phyloP scores from a whole-genome alignment of 2,113 vertebrate species.

The Typhlomys cinereus region DNA sequence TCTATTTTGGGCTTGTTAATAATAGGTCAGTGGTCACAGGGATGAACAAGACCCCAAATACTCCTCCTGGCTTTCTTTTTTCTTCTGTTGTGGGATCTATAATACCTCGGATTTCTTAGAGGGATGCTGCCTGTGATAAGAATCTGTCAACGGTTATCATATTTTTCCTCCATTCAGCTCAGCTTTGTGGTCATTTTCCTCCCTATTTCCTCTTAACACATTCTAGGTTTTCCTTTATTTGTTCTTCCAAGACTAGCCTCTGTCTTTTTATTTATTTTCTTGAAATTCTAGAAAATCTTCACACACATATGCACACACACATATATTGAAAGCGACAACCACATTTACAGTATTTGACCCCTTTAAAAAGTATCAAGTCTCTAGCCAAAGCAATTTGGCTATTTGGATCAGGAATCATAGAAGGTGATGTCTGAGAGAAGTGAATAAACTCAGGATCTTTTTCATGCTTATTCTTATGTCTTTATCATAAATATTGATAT shows the following conservation, averaged over 20 bases:
- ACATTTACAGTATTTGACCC: background rate
- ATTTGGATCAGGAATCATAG: no score
- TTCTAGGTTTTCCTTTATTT: background rate
- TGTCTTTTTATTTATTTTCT: background rate
- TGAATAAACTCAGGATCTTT: no score
- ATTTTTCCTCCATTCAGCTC: no score
- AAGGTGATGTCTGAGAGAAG: no score
- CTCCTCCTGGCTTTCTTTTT: background rate
- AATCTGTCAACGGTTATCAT: background rate
- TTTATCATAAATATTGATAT: no score
- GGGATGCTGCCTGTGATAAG: background rate
- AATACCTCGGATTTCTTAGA: background rate
- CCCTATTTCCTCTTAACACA: background rate
- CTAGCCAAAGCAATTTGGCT: no score
- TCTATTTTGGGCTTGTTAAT: constrained; percentile 50
- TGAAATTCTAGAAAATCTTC: background rate
- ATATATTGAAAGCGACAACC: background rate
- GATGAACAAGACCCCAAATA: background rate
- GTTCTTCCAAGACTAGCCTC: background rate
- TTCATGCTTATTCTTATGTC: no score
- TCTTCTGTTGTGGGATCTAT: background rate
- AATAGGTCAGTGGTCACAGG: constrained; percentile 7
- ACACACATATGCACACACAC: background rate
- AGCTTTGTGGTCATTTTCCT: background rate
- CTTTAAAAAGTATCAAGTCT: no score